Evolutionary conservation across 2,888 invertebrate species (phyloP).

Genomic region (Neoascia interrupta): DNA sequence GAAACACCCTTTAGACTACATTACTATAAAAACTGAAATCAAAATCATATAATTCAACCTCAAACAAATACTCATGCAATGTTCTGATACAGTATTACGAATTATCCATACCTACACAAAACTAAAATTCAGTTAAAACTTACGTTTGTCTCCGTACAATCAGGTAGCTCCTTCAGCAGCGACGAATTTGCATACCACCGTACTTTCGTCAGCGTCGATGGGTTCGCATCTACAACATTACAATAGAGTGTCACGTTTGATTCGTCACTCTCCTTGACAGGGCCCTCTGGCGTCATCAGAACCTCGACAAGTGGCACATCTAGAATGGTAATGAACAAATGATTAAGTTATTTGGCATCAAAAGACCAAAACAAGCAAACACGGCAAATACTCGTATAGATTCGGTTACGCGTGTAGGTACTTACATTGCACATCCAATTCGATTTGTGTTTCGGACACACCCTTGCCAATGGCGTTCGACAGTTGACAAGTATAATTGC

Average conservation of each 20-base stretch:
- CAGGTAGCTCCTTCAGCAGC: constrained; percentile 90
- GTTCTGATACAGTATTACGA: no score
- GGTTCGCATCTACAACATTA: constrained; percentile 89
- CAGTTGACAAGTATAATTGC: constrained; percentile 90
- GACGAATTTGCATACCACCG: constrained; percentile 93
- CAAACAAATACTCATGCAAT: no score
- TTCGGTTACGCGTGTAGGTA: constrained; percentile 71
- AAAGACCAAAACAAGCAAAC: no score
- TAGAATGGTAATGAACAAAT: constrained; percentile 78
- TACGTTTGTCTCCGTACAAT: constrained; percentile 82
- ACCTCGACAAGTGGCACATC: constrained; percentile 90
- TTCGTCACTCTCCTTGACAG: constrained; percentile 88
- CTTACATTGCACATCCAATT: constrained; percentile 92
- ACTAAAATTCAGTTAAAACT: constrained; percentile 56
- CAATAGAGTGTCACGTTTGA: constrained; percentile 91
- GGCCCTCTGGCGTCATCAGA: constrained; percentile 87
- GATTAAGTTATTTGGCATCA: background rate
- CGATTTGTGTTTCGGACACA: constrained; percentile 86
- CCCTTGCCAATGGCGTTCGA: constrained; percentile 89
- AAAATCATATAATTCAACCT: no score
- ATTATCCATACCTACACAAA: constrained; percentile 11
- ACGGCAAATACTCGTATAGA: background rate
- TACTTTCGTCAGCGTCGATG: constrained; percentile 86
- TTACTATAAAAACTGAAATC: no score
- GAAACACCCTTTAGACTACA: no score